Conservation (phyloP, 2,797 vertebrate genomes). For the Anabas testudineus region DNA sequence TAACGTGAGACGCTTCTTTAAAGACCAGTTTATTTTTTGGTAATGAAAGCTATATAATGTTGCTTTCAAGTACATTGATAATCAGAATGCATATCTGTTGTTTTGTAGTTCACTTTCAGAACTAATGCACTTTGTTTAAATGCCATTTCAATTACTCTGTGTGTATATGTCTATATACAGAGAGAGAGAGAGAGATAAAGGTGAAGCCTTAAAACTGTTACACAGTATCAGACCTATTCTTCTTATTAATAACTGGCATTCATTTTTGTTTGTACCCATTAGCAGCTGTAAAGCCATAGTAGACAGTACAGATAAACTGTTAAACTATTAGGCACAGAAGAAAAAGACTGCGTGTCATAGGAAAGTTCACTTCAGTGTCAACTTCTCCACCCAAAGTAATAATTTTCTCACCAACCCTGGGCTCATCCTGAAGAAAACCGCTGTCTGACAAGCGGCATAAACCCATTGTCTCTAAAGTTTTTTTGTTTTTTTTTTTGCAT, state of each 20-base stretch:
- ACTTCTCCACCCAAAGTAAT: not conserved
- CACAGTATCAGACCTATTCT: slow-evolving; percentile 15
- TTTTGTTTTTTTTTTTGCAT: not conserved
- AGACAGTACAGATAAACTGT: slow-evolving; percentile 8
- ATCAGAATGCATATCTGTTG: slow-evolving; percentile 32
- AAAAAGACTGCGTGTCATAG: not conserved
- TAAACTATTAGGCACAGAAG: not conserved
- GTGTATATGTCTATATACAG: too few relatives aligned
- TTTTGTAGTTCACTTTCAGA: slow-evolving; percentile 15
- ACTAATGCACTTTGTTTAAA: slow-evolving; percentile 50
- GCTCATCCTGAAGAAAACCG: not conserved
- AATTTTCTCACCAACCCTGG: not conserved
- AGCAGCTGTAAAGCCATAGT: slow-evolving; percentile 4
- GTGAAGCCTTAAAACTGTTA: slow-evolving; percentile 1
- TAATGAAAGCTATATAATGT: not conserved
- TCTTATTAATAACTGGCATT: too few relatives aligned
- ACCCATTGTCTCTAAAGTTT: not conserved
- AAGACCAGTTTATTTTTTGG: slow-evolving; percentile 18
- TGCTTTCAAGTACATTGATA: not conserved
- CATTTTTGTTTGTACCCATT: not conserved
- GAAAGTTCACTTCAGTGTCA: not conserved
- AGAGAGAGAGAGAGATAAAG: too few relatives aligned
- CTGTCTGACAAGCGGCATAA: not conserved
- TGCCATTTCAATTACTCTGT: slow-evolving; percentile 23
- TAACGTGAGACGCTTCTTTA: slow-evolving; percentile 18